Evolutionary conservation across 2,888 invertebrate species (phyloP).

Genomic region (Amiota mariae): DNA sequence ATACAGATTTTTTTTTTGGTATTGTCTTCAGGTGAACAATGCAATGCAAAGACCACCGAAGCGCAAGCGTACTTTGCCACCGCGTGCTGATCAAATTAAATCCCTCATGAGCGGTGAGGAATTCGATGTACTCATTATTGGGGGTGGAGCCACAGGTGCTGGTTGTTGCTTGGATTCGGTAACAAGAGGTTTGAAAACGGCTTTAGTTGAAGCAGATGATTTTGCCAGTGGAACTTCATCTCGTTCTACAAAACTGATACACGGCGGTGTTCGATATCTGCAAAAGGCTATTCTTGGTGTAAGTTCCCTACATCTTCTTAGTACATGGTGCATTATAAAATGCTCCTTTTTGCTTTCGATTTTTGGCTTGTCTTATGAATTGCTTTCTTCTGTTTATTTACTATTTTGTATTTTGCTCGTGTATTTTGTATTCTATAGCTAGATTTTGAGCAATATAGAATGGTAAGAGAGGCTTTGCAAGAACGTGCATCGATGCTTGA

Average conservation of each 20-base stretch:
- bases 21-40: conserved; percentile 66
- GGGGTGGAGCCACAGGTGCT: conserved; percentile 97
- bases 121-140: conserved; percentile 95
- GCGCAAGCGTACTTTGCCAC: conserved; percentile 83
- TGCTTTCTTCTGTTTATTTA: conserved; percentile 16
- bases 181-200: conserved; percentile 95
- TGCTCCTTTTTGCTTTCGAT: neutral
- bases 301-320: conserved; percentile 47
- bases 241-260: conserved; percentile 97
- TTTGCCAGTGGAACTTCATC: conserved; percentile 97
- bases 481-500: conserved; percentile 95
- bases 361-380: neutral
- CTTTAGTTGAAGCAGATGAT: conserved; percentile 95
- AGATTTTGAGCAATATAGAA: conserved; percentile 96
- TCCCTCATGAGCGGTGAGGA: conserved; percentile 83
- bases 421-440: conserved; percentile 74
- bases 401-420: conserved; percentile 43
- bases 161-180: conserved; percentile 96
- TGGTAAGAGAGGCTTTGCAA: conserved; percentile 98
- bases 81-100: conserved; percentile 85
- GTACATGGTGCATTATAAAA: neutral
- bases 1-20: neutral
- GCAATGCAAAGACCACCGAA: conserved; percentile 69
- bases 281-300: conserved; percentile 94
- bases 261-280: conserved; percentile 97